Base-by-base conservation (phyloP, 1,140 invertebrate genomes). In the Leptinotarsa defecta region DNA sequence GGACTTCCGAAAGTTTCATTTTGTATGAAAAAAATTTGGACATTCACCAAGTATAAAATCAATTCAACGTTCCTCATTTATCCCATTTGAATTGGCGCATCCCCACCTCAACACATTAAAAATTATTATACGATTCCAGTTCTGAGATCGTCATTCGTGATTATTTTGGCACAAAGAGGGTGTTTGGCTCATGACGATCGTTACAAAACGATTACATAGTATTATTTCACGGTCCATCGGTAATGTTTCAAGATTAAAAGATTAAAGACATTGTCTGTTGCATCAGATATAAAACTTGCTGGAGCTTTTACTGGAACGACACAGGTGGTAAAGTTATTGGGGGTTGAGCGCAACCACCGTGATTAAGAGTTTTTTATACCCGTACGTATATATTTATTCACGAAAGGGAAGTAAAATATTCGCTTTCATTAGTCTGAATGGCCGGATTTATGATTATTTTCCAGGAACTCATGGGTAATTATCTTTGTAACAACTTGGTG, bases 291-390 rank as follows among this genome's bases (percentile, higher is more conserved):
- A n/a, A 19, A 57, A 57, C 52, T 57, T 57, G n/a, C 52, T 17
- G 17, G 34, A 57, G 52, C 52, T 57, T 57, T 57, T 57, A 57
- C 52, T 3, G 13, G 52, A 57, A 57, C 52, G 52, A 57, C 52
- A 57, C 52, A 57, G 52, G 52, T 57, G 52, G 52, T 57, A 57
- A 57, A 57, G 52, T 57, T 57, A 57, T 57, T 19, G 52, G n/a
- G 52, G 52, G 52, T 2, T 57, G 52, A 19, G n/a, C n/a, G 52
- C 52, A 19, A 57, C 52, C 52, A 57, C 52, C n/a, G 52, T 57
- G 52, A 57, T 57, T 57, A 57, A 57, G 13, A 8, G 52, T 57
- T 57, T 57, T 57, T 57, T 57, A 17, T 17, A n/a, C 6, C 52
- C n/a, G 52, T 15, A 17, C 6, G 17, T 57, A 8, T 57, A 57